A percentile compares a stretch with the other conserved stretches of the same genome.
These are phyloP conservation scores for Sinocyclocheilus anshuiensis DNA, from an alignment of 2,113 vertebrate genomes.

Conservation along the genomic window DNA sequence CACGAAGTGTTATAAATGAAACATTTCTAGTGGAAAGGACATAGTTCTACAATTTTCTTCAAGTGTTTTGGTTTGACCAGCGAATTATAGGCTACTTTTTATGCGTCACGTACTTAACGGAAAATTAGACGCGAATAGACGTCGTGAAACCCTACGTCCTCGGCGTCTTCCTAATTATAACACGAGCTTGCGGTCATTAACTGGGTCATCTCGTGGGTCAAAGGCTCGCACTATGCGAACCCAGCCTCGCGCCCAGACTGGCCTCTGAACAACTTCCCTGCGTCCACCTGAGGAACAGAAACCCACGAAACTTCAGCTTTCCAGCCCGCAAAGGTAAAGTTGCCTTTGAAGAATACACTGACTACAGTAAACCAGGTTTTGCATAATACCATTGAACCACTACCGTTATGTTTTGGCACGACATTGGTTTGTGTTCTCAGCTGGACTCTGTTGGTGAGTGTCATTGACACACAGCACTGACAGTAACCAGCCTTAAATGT, in stretches of 20 bases:
- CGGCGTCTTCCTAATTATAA: slow-evolving; percentile 48
- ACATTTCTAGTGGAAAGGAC: background rate
- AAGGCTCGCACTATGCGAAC: background rate
- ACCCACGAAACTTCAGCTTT: background rate
- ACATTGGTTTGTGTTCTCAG: background rate
- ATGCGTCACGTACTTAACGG: background rate
- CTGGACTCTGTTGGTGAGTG: background rate
- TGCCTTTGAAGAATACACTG: too few relatives aligned
- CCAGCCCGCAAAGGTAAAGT: slow-evolving; percentile 19
- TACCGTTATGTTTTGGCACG: slow-evolving; percentile 13
- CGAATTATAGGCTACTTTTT: background rate
- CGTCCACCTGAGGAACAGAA: background rate
- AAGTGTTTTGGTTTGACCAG: background rate
- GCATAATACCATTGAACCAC: background rate
- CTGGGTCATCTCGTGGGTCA: slow-evolving; percentile 40
- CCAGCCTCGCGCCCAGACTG: background rate
- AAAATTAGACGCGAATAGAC: background rate
- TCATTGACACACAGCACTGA: background rate
- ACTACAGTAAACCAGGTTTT: background rate
- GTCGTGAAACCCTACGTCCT: background rate
- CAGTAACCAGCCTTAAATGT: background rate
- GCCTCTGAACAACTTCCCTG: slow-evolving; percentile 12
- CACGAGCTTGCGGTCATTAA: slow-evolving; percentile 25
- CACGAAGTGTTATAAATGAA: background rate
- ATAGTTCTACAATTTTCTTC: background rate